Evolutionary conservation across 2,888 invertebrate species (phyloP).

Genomic region (Ophion costatus): DNA sequence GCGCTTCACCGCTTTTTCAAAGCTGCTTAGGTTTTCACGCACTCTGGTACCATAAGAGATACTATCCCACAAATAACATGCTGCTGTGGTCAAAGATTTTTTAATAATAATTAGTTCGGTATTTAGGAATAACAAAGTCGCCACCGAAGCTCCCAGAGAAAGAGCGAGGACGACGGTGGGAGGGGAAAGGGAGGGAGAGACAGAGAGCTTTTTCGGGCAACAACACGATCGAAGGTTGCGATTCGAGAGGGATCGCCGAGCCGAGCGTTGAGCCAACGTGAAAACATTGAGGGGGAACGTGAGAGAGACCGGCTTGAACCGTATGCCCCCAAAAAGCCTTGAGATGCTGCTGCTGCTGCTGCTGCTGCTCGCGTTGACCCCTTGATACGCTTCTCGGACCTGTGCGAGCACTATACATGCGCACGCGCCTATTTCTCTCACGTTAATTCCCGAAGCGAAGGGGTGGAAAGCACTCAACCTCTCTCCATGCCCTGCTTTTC

Average conservation of each 20-base stretch:
- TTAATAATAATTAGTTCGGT: no score
- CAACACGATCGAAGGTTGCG: conserved; percentile 15
- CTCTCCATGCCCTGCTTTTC: conserved; percentile 59
- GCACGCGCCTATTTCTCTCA: conserved; percentile 31
- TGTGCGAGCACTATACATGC: conserved; percentile 27
- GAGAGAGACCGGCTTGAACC: conserved; percentile 31
- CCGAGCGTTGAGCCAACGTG: conserved; percentile 58
- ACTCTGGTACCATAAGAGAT: no score
- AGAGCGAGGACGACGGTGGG: no score
- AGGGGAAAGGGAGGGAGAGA: no score
- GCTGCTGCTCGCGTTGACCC: conserved; percentile 45
- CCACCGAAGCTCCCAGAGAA: no score
- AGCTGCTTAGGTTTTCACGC: no score
- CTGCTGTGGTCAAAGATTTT: no score
- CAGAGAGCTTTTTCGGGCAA: conserved; percentile 21
- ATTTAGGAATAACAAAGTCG: no score
- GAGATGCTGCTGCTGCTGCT: conserved; percentile 39
- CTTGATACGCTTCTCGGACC: conserved; percentile 52
- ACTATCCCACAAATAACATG: no score
- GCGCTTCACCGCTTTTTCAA: no score
- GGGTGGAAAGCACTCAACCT: conserved; percentile 50
- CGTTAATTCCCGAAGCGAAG: conserved; percentile 47
- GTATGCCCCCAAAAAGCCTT: conserved; percentile 17
- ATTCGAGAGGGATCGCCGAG: conserved; percentile 24
- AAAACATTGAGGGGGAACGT: conserved; percentile 46